phyloP scores from a whole-genome alignment of 2,888 invertebrate genomes.

The Craniophora ligustri region DNA sequence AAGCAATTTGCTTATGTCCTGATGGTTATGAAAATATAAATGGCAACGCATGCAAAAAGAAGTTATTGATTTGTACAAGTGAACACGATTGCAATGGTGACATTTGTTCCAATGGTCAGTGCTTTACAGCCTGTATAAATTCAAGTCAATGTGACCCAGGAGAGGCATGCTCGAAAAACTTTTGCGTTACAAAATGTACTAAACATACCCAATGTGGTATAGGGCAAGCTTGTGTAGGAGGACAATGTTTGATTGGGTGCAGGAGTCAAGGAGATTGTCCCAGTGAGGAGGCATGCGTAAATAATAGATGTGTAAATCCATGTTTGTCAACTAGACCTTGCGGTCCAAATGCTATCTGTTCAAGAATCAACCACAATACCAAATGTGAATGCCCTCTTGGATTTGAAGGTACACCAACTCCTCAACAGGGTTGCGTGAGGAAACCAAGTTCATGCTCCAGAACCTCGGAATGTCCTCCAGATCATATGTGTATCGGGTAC shows the following conservation, averaged over 20 bases:
- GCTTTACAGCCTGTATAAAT: slow-evolving; percentile 93
- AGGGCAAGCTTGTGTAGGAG: slow-evolving; percentile 94
- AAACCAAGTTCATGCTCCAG: slow-evolving; percentile 92
- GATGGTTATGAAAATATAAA: slow-evolving; percentile 92
- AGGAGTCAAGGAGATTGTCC: slow-evolving; percentile 94
- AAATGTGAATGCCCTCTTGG: slow-evolving; percentile 94
- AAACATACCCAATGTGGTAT: slow-evolving; percentile 94
- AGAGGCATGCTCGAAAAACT: slow-evolving; percentile 93
- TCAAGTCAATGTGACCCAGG: slow-evolving; percentile 93
- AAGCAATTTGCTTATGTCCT: slow-evolving; percentile 94
- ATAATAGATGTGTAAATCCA: slow-evolving; percentile 95
- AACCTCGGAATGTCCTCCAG: slow-evolving; percentile 92
- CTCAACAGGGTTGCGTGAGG: slow-evolving; percentile 96
- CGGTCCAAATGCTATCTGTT: slow-evolving; percentile 95
- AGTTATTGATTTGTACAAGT: slow-evolving; percentile 89
- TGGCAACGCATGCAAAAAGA: slow-evolving; percentile 91
- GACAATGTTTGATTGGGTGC: slow-evolving; percentile 95
- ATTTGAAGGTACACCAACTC: slow-evolving; percentile 95
- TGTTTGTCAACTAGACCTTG: slow-evolving; percentile 93
- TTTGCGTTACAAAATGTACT: slow-evolving; percentile 94
- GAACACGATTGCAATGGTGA: slow-evolving; percentile 94
- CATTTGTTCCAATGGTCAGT: slow-evolving; percentile 94
- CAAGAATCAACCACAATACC: slow-evolving; percentile 92
- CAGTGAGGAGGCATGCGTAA: slow-evolving; percentile 93
- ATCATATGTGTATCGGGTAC: slow-evolving; percentile 93